Evolutionary conservation across 2,888 invertebrate species (phyloP), one percentile per base, ranked within the genome.

Genomic region (Sturmia bella): DNA sequence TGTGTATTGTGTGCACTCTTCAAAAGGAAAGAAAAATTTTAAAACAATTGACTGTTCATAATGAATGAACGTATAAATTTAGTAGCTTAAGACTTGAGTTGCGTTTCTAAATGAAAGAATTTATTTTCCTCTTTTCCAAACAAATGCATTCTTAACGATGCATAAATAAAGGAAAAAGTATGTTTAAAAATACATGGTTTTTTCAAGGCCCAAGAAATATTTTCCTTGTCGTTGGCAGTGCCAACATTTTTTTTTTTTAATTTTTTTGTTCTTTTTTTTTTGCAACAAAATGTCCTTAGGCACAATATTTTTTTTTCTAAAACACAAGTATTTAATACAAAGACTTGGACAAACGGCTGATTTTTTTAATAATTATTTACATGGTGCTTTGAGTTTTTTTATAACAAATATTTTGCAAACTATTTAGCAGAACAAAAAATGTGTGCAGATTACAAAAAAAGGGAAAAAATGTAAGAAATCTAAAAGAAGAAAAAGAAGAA

Each of bases 71-170:
- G 54, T 37, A 41, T 9, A 61, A 48, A 61, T 45, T 66, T 27
- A 27, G 48, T 15, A 24, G 45, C 56, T 45, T 41, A 9, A 45
- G 59, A 50, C 64, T 78, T 64, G 61, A 48, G 63, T 54, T 70
- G 48, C 37, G 63, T 54, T 70, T 56, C 24, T 61, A 70, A 77
- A 70, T 66, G 64, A 78, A 72, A 52, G 19, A 52, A 78, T 72
- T 64, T 66, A 24, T 64, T 74, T 74, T 24, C 48, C 21, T 64
- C 39, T 54, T 59, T 79, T 73, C 72, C 59, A 79, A 72, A 61
- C 66, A 73, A 79, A 66, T 79, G 78, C 78, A 66, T 73, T 68
- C 45, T 68, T 73, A 79, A 79, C 78, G 78, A 79, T 66, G 72
- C 78, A 79, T 66, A 79, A 79, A 79, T 72, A 39, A 54, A 37